Base-by-base conservation (phyloP, 2,113 vertebrate species). In the Chamaea fasciata region DNA sequence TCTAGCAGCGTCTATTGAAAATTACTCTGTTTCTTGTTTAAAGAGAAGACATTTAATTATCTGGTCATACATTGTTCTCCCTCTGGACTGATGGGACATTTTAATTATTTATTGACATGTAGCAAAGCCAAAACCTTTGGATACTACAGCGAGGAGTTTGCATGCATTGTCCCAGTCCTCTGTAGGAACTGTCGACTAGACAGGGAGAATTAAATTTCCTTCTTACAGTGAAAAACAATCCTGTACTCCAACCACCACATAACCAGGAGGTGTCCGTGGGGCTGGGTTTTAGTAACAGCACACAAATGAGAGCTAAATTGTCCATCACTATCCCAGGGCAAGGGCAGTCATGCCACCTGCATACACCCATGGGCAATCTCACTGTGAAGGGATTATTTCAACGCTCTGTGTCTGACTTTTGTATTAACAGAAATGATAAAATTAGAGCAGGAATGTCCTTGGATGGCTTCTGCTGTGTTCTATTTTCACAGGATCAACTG, bases 31-130 rank as follows among this genome's bases (percentile, higher is more conserved):
- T 64, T 82, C 21, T 80, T 16, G 10, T 52, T 89, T 62, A 64
- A 87, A 96, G 83, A 46, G 46, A 53, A 82, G 82, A 93, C 76
- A 64, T 95, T 90, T 75, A 92, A 76, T 96, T 65, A 69, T 92
- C 63, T 77, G 67, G 27, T 69, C 3, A 19, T 75, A 79, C 78
- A 78, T 74, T 88, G 79, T 96, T 94, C 78, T 76, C 56, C 68
- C 78, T 90, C 94, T 67, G 88, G 65, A 67, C 28, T 52, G 70
- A 87, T 19, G 33, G n/a, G 49, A 62, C 17, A 63, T 69, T 97
- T 77, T 33, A 56, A 67, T 49, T 83, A 82, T 90, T 95, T 88
- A 70, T 17, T 77, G 52, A 41, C 68, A 80, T 26, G 33, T 2
- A 47, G 47, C 47, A 79, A 94, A 83, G 75, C 71, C 75, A 92